These are phyloP conservation scores for Lophius americanus DNA, from an alignment of 2,797 vertebrate species.

Conservation along the genomic window DNA sequence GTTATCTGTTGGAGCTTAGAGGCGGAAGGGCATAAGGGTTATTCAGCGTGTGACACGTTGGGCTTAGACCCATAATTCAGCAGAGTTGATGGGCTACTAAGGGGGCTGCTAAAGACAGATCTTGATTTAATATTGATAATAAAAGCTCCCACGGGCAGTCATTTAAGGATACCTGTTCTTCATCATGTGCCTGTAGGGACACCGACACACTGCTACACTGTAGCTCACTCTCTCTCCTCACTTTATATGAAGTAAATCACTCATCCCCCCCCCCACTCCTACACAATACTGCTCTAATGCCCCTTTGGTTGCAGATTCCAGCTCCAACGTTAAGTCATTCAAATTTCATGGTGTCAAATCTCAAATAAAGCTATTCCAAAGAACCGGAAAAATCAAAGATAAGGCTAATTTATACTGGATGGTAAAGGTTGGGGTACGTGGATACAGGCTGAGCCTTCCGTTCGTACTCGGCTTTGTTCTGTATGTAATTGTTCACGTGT, in stretches of 20 bases:
- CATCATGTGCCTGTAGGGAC: constrained; percentile 20
- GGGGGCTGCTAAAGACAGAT: constrained; percentile 14
- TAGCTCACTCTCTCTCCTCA: constrained; percentile 34
- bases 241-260: constrained; percentile 6
- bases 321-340: neutral
- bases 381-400: no score
- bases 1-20: neutral
- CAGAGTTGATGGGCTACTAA: constrained; percentile 15
- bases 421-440: no score
- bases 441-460: no score
- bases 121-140: constrained; percentile 38
- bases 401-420: no score
- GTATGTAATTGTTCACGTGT: no score
- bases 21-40: neutral
- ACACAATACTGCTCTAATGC: neutral
- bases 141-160: constrained; percentile 43
- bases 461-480: no score
- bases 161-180: constrained; percentile 56
- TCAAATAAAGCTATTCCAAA: no score
- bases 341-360: no score
- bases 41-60: neutral
- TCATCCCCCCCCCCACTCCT: constrained; percentile 8
- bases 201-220: constrained; percentile 8
- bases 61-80: constrained; percentile 4
- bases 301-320: neutral